Percentiles rank a stretch among this genome's conserved stretches.
Conservation (phyloP, 2,797 vertebrate species). For the Loris lydekkerianus region DNA sequence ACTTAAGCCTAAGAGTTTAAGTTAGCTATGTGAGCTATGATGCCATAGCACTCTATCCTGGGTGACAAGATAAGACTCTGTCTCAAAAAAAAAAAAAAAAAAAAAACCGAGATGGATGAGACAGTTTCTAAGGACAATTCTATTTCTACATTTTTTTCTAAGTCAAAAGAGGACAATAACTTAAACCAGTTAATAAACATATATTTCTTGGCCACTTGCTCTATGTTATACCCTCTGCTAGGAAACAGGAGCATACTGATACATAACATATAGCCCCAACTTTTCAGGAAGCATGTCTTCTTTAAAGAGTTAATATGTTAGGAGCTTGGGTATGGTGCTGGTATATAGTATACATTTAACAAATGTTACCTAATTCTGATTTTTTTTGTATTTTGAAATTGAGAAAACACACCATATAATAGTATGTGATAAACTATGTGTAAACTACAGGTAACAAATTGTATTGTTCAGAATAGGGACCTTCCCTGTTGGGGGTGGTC, state of each 20-base stretch:
- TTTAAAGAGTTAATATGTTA: background rate
- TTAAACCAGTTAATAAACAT: background rate
- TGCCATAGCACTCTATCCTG: too few relatives aligned
- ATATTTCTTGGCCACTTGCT: background rate
- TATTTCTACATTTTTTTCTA: background rate
- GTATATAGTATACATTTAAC: background rate
- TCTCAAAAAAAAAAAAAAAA: too few relatives aligned
- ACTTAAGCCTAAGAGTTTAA: too few relatives aligned
- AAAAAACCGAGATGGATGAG: background rate
- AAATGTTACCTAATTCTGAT: background rate
- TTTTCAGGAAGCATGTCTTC: background rate
- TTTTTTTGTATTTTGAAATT: background rate
- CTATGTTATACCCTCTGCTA: background rate
- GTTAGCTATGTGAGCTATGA: too few relatives aligned
- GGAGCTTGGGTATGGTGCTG: background rate
- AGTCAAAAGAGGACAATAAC: background rate
- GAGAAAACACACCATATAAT: background rate
- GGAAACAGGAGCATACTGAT: background rate
- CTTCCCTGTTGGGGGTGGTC: background rate
- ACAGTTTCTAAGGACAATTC: background rate
- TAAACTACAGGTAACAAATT: background rate
- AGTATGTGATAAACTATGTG: background rate
- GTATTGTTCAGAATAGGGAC: background rate
- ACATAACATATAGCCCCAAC: background rate
- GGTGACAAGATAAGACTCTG: too few relatives aligned